These are phyloP conservation scores for Oxytorus armatus DNA, from an alignment of 2,888 invertebrate species.

Conservation along the genomic window DNA sequence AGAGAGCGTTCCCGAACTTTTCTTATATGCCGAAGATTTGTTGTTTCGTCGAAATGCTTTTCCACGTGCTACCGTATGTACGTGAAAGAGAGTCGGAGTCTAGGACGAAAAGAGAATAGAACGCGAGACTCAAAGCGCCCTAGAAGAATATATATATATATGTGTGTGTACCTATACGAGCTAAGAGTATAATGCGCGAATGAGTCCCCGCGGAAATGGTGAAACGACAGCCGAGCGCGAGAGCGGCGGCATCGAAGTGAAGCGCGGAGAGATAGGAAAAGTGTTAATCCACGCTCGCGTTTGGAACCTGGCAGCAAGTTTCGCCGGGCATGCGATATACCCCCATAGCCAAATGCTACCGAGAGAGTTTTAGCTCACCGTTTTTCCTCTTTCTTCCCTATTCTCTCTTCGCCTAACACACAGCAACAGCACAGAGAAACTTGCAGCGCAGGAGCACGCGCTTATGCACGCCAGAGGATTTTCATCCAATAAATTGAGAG, in stretches of 20 bases:
- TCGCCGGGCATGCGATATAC: constrained; percentile 34
- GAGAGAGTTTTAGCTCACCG: constrained; percentile 22
- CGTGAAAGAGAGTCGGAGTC: constrained; percentile 37
- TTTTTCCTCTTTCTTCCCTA: constrained; percentile 21
- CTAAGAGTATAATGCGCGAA: constrained; percentile 61
- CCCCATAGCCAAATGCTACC: constrained; percentile 15
- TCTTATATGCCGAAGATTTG: constrained; percentile 72
- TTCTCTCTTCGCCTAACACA: constrained; percentile 29
- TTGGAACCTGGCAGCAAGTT: constrained; percentile 54
- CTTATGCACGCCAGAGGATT: constrained; percentile 85
- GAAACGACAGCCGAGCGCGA: constrained; percentile 65
- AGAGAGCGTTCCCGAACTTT: constrained; percentile 69
- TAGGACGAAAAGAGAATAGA: constrained; percentile 48
- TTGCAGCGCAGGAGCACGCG: constrained; percentile 83
- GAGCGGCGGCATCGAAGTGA: constrained; percentile 70
- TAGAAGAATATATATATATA: constrained; percentile 55
- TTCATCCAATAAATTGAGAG: constrained; percentile 87
- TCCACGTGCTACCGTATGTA: constrained; percentile 40
- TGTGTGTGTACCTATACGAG: no score
- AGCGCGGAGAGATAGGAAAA: constrained; percentile 85
- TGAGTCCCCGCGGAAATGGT: constrained; percentile 73
- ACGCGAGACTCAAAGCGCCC: constrained; percentile 44
- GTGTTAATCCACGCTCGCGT: constrained; percentile 85
- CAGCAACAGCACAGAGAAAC: constrained; percentile 84
- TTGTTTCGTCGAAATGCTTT: constrained; percentile 67